A percentile compares a stretch with the other conserved stretches of the same genome.
Evolutionary conservation across 2,797 vertebrate species (phyloP).

Genomic region (Enteromius radiatus): DNA sequence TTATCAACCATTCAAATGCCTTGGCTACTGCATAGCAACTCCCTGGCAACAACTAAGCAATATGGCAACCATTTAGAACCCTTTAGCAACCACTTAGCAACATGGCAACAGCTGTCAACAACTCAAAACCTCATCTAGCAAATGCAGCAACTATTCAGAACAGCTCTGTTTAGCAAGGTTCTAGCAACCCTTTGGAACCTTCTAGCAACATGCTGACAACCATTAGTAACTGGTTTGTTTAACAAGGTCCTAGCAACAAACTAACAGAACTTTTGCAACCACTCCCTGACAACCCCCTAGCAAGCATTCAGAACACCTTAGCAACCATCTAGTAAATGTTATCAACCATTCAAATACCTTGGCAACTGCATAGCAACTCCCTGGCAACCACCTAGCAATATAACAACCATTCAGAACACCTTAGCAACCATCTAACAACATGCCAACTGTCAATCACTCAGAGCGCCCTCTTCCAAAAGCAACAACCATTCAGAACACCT

Average conservation of each 20-base stretch:
- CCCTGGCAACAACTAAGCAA: neutral
- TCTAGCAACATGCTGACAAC: neutral
- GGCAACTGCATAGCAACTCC: neutral
- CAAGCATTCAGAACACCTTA: neutral
- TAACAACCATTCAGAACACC: neutral
- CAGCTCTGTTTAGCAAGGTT: no score
- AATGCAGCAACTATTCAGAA: no score
- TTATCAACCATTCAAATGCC: no score
- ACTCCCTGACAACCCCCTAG: neutral
- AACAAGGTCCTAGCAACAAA: no score
- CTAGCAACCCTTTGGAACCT: no score
- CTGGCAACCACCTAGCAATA: neutral
- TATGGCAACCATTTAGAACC: no score
- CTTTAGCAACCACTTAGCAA: no score
- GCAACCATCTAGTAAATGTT: neutral
- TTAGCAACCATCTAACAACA: neutral
- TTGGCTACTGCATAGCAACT: neutral
- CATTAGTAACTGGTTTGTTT: no score
- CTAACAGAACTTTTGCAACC: no score
- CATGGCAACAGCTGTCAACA: no score
- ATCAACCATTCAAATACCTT: neutral
- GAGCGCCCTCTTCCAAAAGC: neutral
- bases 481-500: neutral
- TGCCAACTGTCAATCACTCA: neutral
- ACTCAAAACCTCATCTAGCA: no score